Evolutionary conservation across 2,888 invertebrate genomes (phyloP), one percentile per base, ranked within the genome.

Genomic region (Morinoia aosen): DNA sequence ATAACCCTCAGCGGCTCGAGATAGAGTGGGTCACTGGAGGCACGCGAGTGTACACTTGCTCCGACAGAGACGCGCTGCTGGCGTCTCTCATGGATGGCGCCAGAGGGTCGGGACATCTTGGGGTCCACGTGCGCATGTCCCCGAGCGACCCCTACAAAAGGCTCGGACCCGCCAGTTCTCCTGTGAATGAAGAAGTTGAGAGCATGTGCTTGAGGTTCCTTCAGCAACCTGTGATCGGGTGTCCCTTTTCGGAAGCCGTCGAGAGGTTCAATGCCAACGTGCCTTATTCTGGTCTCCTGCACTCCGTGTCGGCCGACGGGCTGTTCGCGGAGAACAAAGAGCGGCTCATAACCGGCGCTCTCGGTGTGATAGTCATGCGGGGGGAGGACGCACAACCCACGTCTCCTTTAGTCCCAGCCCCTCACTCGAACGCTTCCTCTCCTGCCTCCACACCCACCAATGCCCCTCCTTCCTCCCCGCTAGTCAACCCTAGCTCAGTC

Each of bases 261-360:
- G 98, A 98, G 97, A 98, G 99, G 96, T 99, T 99, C 97, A 99
- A 99, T 97, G 98, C 99, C 95, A 99, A 99, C 97, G 98, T 99
- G 97, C 99, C 99, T 7, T 99, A 99, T 97, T 99, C 99, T 97
- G 99, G 99, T 48, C 98, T 99, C 95, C 98, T 99, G 96, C 99
- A 99, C 97, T 99, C 99, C n/a, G 40, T 56, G 19, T 56, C 90
- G 16, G 39, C 48, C 7, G 97, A 99, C 99, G 98, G 99, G 96
- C 98, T 99, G 96, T 99, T 99, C 98, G 98, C 99, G 16, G 99
- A 99, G 97, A 99, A 99, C 97, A 99, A 99, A 97, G 99, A 99
- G 97, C 99, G 99, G 97, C 97, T 99, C 97, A 99, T 99, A 97
- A 98, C 98, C 76, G 98, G 98, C 64, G 99, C 99, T n/a, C 97